phyloP scores from a whole-genome alignment of 2,113 vertebrate genomes.

The Pagrus major region DNA sequence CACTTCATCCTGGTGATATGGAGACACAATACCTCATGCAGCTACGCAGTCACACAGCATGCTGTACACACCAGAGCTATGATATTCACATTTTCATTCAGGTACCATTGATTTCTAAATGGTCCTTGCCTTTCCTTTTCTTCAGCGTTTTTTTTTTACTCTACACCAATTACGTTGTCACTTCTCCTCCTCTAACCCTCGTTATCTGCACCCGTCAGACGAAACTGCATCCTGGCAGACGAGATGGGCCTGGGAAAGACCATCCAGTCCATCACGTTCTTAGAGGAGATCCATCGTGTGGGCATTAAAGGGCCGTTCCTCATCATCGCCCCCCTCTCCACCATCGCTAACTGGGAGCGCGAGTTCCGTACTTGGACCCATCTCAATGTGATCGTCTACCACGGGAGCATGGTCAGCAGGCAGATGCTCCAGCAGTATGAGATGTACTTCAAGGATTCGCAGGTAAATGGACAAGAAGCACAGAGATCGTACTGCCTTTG shows the following conservation, averaged over 20 bases:
- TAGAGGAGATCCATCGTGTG: slow-evolving; percentile 92
- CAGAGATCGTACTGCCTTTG: not conserved
- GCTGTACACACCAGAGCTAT: not conserved
- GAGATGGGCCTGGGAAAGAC: slow-evolving; percentile 99
- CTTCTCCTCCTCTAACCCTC: not conserved
- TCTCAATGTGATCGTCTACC: slow-evolving; percentile 97
- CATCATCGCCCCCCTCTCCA: slow-evolving; percentile 97
- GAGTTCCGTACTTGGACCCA: slow-evolving; percentile 97
- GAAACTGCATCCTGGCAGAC: slow-evolving; percentile 98
- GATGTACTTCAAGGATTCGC: slow-evolving; percentile 97
- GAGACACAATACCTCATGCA: not conserved
- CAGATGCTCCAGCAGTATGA: slow-evolving; percentile 99
- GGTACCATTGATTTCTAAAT: not conserved
- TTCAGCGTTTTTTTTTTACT: slow-evolving; percentile 2
- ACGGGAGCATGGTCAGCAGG: slow-evolving; percentile 96
- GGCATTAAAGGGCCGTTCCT: slow-evolving; percentile 95
- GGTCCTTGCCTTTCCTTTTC: not conserved
- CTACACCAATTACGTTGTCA: not conserved
- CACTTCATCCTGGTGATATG: not conserved
- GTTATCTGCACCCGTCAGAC: slow-evolving; percentile 77
- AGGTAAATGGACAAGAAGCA: slow-evolving; percentile 82
- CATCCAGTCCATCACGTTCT: slow-evolving; percentile 98
- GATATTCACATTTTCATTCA: not conserved
- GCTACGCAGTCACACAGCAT: not conserved
- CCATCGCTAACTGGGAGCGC: slow-evolving; percentile 98